A percentile compares a stretch with the other conserved stretches of the same genome.
Evolutionary conservation across 2,888 invertebrate species (phyloP).

Genomic region (Athalia cordata): DNA sequence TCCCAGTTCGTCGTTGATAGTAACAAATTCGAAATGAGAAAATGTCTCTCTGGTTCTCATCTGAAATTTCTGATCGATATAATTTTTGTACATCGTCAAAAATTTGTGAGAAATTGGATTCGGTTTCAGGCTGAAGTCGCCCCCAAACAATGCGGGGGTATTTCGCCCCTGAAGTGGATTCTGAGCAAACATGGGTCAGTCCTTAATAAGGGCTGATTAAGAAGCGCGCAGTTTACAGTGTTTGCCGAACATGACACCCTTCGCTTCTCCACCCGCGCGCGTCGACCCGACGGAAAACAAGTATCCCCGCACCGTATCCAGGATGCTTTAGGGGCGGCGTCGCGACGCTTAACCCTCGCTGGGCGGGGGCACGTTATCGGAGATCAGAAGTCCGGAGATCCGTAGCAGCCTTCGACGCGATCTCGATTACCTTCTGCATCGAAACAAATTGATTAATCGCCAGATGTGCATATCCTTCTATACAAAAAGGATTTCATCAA

Average conservation of each 20-base stretch:
- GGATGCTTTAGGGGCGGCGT: slow-evolving; percentile 16
- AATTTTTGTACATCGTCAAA: too few relatives aligned
- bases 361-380: slow-evolving; percentile 26
- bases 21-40: too few relatives aligned
- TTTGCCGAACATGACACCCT: slow-evolving; percentile 67
- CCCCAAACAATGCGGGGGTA: neutral
- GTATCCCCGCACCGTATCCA: neutral
- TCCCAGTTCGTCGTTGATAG: neutral
- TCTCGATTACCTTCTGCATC: slow-evolving; percentile 45
- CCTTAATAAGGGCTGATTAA: slow-evolving; percentile 64
- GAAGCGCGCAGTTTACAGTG: slow-evolving; percentile 68
- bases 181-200: slow-evolving; percentile 40
- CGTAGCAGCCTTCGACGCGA: slow-evolving; percentile 17
- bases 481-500: too few relatives aligned
- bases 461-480: neutral
- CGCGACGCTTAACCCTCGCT: slow-evolving; percentile 34
- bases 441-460: slow-evolving; percentile 26
- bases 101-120: neutral
- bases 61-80: too few relatives aligned
- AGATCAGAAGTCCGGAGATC: slow-evolving; percentile 26
- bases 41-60: too few relatives aligned
- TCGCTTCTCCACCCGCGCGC: slow-evolving; percentile 34
- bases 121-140: neutral
- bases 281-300: slow-evolving; percentile 28
- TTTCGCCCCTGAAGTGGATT: slow-evolving; percentile 28